These are phyloP conservation scores for Yponomeuta cagnagella DNA, from an alignment of 2,888 invertebrate species.

Conservation along the genomic window DNA sequence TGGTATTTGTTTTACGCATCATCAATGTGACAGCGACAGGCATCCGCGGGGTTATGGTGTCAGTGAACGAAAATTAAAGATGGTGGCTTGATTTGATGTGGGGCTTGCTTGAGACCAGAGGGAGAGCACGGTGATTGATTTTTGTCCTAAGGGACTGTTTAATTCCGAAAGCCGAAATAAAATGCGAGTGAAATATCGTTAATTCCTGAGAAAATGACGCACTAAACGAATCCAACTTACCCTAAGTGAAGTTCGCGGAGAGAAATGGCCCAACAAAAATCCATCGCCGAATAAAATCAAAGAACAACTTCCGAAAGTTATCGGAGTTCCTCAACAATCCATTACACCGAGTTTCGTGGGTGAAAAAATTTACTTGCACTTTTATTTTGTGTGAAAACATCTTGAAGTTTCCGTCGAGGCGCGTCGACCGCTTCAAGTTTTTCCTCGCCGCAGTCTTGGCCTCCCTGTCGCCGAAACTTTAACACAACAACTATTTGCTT, in stretches of 20 bases:
- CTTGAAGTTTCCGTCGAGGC: constrained; percentile 52
- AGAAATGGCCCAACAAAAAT: constrained; percentile 72
- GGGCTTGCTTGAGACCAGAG: not conserved
- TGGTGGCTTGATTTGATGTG: not conserved
- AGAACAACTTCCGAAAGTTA: constrained; percentile 74
- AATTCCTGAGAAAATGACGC: not conserved
- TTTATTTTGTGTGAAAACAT: constrained; percentile 74
- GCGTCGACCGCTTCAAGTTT: constrained; percentile 16
- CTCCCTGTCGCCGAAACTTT: constrained; percentile 14
- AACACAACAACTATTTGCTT: not conserved
- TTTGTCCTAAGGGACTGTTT: not conserved
- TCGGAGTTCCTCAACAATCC: constrained; percentile 72
- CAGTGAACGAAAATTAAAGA: not conserved
- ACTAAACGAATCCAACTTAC: not conserved
- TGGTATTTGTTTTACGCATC: constrained; percentile 71
- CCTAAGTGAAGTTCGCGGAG: constrained; percentile 28
- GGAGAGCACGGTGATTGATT: constrained; percentile 5
- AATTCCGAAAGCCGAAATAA: not conserved
- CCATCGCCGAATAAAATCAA: constrained; percentile 69
- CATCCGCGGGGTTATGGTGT: constrained; percentile 7
- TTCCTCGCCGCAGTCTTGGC: constrained; percentile 42
- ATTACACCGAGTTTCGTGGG: constrained; percentile 68
- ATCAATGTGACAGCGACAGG: constrained; percentile 55
- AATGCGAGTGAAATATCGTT: not conserved
- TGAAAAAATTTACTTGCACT: constrained; percentile 68